Evolutionary conservation across 2,113 vertebrate genomes (phyloP).

Genomic region (Mastomys coucha): DNA sequence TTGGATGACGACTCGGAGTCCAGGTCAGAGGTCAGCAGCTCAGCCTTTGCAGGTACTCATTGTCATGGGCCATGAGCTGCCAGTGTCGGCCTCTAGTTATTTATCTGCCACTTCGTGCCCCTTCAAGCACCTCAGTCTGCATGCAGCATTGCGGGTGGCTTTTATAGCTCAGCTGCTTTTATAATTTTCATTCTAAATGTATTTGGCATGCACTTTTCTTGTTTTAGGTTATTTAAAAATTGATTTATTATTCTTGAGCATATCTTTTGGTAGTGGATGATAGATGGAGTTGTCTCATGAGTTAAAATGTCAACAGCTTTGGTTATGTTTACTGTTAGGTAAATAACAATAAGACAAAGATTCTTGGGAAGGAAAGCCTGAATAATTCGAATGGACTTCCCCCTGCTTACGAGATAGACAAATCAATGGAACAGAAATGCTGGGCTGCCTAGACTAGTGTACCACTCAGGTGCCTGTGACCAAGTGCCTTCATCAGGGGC

Average conservation of each 20-base stretch:
- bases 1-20: conserved; percentile 95
- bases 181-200: background rate
- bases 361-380: background rate
- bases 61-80: background rate
- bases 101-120: fast-evolving
- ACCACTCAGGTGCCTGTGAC: background rate
- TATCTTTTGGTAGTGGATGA: background rate
- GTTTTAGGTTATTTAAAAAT: background rate
- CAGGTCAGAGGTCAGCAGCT: conserved; percentile 90
- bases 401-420: background rate
- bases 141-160: background rate
- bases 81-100: background rate
- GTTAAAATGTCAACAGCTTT: background rate
- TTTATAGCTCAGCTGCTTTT: background rate
- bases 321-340: background rate
- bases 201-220: background rate
- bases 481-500: background rate
- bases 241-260: background rate
- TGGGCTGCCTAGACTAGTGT: fast-evolving
- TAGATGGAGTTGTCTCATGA: background rate
- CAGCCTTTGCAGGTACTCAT: conserved; percentile 92
- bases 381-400: background rate
- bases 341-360: background rate
- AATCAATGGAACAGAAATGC: background rate
- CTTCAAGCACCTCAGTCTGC: background rate